Evolutionary conservation across 2,797 vertebrate genomes (phyloP).

Genomic region (Clarias laeviceps): DNA sequence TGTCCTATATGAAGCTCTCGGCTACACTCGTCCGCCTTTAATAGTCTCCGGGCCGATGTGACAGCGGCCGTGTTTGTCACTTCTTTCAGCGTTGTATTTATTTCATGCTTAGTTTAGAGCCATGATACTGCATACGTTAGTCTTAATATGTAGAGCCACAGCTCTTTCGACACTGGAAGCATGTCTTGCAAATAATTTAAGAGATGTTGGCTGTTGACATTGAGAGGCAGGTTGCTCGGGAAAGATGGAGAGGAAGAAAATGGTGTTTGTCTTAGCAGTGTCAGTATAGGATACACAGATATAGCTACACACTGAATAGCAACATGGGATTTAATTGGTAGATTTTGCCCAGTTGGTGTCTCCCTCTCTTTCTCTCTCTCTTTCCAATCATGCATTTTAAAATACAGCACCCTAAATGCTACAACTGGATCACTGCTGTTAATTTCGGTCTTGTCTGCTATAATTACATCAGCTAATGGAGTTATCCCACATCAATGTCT

Average conservation of each 20-base stretch:
- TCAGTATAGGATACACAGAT: not conserved
- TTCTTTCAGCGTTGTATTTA: not conserved
- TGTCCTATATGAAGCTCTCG: constrained; percentile 45
- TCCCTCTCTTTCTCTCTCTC: not conserved
- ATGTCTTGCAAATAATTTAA: constrained; percentile 10
- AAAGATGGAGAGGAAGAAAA: not conserved
- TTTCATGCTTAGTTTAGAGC: constrained; percentile 40
- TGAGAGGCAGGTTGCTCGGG: too few species aligned
- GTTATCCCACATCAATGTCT: constrained; percentile 39
- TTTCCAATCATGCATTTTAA: not conserved
- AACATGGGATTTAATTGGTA: constrained; percentile 17
- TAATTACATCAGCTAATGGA: constrained; percentile 57
- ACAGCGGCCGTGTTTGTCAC: constrained; percentile 20
- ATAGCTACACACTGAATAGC: constrained; percentile 6
- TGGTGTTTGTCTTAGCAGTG: constrained; percentile 1
- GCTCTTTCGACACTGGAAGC: not conserved
- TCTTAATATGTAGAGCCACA: constrained; percentile 9
- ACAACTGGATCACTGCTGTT: constrained; percentile 9
- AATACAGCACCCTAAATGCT: constrained; percentile 6
- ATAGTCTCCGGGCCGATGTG: constrained; percentile 38
- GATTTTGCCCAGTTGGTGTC: constrained; percentile 2
- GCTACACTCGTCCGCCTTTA: constrained; percentile 34
- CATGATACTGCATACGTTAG: constrained; percentile 28
- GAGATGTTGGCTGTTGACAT: constrained; percentile 8
- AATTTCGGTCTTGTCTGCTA: constrained; percentile 15